Evolutionary conservation across 2,797 vertebrate species (phyloP).

Genomic region (Macropus fuliginosus): DNA sequence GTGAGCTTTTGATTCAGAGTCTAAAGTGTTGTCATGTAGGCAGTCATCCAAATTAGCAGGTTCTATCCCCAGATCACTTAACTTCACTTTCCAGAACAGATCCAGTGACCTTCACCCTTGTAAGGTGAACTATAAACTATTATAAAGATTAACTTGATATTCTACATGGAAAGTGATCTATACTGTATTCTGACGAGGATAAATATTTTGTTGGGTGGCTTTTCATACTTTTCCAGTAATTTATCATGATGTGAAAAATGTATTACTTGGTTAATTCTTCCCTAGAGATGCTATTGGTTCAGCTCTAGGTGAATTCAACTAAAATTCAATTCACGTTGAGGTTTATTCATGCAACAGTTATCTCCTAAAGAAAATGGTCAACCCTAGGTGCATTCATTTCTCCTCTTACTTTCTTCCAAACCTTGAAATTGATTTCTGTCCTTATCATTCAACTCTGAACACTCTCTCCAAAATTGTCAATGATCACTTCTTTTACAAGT

Average conservation of each 20-base stretch:
- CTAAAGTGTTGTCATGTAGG: not conserved
- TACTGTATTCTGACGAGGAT: not conserved
- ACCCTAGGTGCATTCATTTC: not conserved
- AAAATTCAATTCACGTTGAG: not conserved
- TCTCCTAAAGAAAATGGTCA: not conserved
- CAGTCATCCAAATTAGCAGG: not conserved
- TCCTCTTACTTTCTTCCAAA: not conserved
- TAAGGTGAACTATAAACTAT: not conserved
- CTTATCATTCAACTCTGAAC: not conserved
- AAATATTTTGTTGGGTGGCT: not conserved
- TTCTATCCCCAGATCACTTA: not conserved
- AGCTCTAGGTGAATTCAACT: not conserved
- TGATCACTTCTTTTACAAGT: not conserved
- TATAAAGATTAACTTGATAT: not conserved
- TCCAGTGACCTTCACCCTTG: not conserved
- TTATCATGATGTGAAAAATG: not conserved
- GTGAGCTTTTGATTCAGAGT: not conserved
- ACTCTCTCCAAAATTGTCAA: not conserved
- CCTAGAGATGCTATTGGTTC: not conserved
- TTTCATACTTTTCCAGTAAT: not conserved
- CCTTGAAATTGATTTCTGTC: not conserved
- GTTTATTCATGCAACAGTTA: not conserved
- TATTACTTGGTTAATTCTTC: constrained; percentile 18
- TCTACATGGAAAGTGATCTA: not conserved
- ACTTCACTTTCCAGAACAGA: not conserved